Conservation (phyloP, 1,140 invertebrate species). For the Gryllus bimaculatus region DNA sequence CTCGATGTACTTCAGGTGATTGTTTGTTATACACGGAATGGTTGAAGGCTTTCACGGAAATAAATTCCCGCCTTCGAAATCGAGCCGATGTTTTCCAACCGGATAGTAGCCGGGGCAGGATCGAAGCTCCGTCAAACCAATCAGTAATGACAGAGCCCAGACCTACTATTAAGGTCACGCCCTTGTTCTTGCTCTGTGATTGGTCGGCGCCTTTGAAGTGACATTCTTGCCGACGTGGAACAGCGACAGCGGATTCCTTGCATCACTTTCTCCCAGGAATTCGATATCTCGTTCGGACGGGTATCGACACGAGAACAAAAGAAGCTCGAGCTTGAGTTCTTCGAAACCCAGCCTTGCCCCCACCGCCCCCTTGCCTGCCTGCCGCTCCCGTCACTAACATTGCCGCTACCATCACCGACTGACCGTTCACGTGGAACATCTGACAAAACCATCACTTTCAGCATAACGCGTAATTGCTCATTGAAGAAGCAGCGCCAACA, state of each 20-base stretch:
- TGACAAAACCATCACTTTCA: no score
- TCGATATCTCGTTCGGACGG: not conserved
- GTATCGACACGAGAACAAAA: conserved; percentile 1
- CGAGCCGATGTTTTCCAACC: not conserved
- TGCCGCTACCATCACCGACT: no score
- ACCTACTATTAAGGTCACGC: not conserved
- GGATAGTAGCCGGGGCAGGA: not conserved
- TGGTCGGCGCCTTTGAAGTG: not conserved
- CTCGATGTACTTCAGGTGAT: no score
- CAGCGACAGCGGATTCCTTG: not conserved
- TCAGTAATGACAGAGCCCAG: not conserved
- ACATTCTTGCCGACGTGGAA: not conserved
- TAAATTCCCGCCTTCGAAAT: no score
- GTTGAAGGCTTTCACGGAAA: no score
- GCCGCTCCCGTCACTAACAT: no score
- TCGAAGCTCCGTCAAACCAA: conserved; percentile 3
- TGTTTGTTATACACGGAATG: no score
- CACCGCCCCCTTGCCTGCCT: no score
- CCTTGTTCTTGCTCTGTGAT: not conserved
- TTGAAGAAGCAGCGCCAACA: no score
- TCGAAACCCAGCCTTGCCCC: not conserved
- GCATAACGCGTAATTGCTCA: no score
- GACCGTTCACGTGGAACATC: no score
- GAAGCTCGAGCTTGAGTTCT: not conserved
- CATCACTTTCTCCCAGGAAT: not conserved